phyloP scores from a whole-genome alignment of 1,140 invertebrate species.

The Leguminivora glycinivorella region DNA sequence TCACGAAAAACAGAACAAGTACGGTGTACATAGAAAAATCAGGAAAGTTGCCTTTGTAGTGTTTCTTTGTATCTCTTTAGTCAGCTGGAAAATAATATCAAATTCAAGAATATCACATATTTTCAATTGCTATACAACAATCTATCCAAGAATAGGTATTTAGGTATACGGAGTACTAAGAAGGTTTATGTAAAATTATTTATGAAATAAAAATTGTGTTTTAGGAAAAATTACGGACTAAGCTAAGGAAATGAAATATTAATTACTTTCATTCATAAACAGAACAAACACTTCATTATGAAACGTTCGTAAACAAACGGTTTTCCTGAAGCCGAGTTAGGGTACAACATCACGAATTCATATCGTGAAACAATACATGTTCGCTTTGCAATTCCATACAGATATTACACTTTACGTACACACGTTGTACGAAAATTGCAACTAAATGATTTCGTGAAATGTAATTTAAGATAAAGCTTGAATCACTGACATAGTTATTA shows the following conservation, averaged over 20 bases:
- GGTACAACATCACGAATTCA: background rate
- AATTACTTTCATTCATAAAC: background rate
- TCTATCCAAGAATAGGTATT: no score
- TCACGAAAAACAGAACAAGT: no score
- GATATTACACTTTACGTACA: background rate
- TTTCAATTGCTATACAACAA: no score
- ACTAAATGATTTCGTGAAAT: background rate
- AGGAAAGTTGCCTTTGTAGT: no score
- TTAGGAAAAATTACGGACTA: background rate
- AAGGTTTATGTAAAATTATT: background rate
- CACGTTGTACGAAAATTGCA: background rate
- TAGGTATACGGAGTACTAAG: no score
- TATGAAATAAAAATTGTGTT: background rate
- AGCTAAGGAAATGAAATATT: background rate
- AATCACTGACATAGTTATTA: no score
- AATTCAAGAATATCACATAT: no score
- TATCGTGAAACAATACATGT: background rate
- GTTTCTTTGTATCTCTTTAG: no score
- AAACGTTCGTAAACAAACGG: conserved; percentile 1
- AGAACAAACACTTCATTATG: conserved; percentile 4
- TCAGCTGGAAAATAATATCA: no score
- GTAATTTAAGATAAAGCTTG: background rate
- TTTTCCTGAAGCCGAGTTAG: background rate
- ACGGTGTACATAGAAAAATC: no score
- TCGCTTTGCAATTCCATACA: background rate